These are phyloP conservation scores for Solen grandis DNA, from an alignment of 1,140 invertebrate genomes.

Conservation along the genomic window DNA sequence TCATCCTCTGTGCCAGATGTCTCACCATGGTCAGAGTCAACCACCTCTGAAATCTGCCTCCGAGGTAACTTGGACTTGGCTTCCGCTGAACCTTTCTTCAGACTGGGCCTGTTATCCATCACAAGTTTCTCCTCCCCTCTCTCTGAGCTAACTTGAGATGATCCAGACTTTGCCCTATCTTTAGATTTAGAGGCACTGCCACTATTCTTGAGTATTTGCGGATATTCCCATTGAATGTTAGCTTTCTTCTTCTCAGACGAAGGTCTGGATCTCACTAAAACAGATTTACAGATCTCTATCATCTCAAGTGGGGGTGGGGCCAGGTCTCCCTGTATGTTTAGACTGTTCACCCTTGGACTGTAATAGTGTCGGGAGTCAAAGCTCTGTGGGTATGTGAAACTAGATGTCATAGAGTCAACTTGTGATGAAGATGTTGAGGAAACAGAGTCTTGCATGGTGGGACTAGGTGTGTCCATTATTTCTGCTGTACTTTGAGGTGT, in stretches of 20 bases:
- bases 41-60: slow-evolving; percentile 56
- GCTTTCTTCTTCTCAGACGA: neutral
- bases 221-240: slow-evolving; percentile 39
- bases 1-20: slow-evolving; percentile 62
- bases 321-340: slow-evolving; percentile 56
- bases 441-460: slow-evolving; percentile 50
- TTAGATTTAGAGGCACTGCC: no score
- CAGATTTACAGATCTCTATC: slow-evolving; percentile 61
- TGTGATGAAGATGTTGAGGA: slow-evolving; percentile 33
- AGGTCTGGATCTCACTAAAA: slow-evolving; percentile 23
- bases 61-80: slow-evolving; percentile 57
- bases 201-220: slow-evolving; percentile 33
- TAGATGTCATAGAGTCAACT: slow-evolving; percentile 41
- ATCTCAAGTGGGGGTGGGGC: slow-evolving; percentile 68
- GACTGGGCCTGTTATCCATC: slow-evolving; percentile 66
- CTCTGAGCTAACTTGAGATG: slow-evolving; percentile 53
- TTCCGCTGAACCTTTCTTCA: slow-evolving; percentile 63
- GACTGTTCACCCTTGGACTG: slow-evolving; percentile 47
- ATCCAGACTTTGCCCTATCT: neutral
- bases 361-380: slow-evolving; percentile 54
- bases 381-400: slow-evolving; percentile 50
- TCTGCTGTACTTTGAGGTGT: slow-evolving; percentile 1
- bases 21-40: slow-evolving; percentile 56
- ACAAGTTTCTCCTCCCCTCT: slow-evolving; percentile 68
- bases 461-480: slow-evolving; percentile 36